A percentile compares a stretch with the other conserved stretches of the same genome.
These are phyloP conservation scores for Eubasilissa regina DNA, from an alignment of 1,140 invertebrate species.

Conservation along the genomic window DNA sequence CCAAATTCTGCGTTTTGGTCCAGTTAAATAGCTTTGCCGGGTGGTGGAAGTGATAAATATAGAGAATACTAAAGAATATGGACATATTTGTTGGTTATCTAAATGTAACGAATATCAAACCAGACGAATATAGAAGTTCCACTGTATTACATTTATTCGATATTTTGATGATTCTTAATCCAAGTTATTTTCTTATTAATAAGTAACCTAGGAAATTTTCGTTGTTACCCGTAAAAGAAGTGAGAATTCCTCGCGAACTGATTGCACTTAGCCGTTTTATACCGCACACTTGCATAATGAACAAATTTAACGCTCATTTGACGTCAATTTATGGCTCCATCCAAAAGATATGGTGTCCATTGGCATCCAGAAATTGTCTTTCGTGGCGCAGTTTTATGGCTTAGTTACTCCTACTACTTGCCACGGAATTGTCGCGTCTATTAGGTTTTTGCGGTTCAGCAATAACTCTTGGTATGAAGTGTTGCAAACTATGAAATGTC, in stretches of 20 bases:
- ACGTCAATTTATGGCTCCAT: slow-evolving; percentile 55
- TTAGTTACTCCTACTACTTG: not conserved
- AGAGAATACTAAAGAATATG: no score
- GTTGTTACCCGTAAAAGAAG: slow-evolving; percentile 27
- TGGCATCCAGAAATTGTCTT: not conserved
- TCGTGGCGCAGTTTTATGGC: not conserved
- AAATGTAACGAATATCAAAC: no score
- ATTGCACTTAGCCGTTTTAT: slow-evolving; percentile 45
- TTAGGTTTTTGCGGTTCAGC: slow-evolving; percentile 1
- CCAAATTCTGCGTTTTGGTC: no score
- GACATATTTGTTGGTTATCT: no score
- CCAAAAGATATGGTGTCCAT: slow-evolving; percentile 46
- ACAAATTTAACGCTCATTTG: slow-evolving; percentile 51
- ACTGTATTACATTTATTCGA: no score
- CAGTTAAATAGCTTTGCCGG: no score
- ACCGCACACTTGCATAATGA: slow-evolving; percentile 45
- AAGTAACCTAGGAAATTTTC: not conserved
- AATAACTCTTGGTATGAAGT: not conserved
- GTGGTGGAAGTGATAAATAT: no score
- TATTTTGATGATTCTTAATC: no score
- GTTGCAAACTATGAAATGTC: slow-evolving; percentile 8
- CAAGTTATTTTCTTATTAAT: no score
- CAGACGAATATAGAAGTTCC: no score
- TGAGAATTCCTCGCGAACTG: not conserved
- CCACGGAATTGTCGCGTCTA: not conserved